Conservation (phyloP, 2,888 invertebrate genomes). For the Carpatolechia fugitivella region DNA sequence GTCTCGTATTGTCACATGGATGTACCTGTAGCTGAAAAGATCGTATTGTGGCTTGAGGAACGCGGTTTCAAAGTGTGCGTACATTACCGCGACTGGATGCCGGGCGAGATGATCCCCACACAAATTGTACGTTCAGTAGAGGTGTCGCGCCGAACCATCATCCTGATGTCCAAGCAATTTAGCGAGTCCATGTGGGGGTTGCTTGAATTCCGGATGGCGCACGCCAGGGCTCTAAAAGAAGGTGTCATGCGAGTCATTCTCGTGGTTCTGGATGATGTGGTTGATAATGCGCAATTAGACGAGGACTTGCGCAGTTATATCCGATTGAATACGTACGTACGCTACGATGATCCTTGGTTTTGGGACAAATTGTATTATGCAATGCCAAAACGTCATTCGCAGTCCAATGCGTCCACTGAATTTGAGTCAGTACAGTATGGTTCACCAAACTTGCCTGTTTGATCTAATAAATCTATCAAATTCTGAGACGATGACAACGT, state of each 20-base stretch:
- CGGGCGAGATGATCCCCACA: not conserved
- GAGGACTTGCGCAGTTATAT: not conserved
- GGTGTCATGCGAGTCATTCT: not conserved
- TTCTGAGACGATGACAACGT: too few relatives aligned
- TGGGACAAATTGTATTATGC: not conserved
- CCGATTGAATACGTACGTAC: not conserved
- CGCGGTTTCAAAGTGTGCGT: not conserved
- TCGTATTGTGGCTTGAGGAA: not conserved
- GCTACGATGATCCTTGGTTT: conserved; percentile 2
- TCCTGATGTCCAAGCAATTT: not conserved
- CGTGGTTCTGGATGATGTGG: not conserved
- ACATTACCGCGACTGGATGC: conserved; percentile 8
- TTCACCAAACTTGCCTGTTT: too few relatives aligned
- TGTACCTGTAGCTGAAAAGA: not conserved
- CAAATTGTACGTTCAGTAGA: not conserved
- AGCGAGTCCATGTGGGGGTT: not conserved
- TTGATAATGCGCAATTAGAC: not conserved
- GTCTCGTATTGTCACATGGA: too few relatives aligned
- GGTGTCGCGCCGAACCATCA: not conserved
- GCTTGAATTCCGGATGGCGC: not conserved
- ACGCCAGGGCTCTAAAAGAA: not conserved
- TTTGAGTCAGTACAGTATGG: not conserved
- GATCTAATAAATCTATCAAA: too few relatives aligned
- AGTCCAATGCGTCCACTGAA: too few relatives aligned
- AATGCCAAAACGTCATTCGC: not conserved